Base-by-base conservation (phyloP, 2,888 invertebrate species). In the Stenotaenia linearis region DNA sequence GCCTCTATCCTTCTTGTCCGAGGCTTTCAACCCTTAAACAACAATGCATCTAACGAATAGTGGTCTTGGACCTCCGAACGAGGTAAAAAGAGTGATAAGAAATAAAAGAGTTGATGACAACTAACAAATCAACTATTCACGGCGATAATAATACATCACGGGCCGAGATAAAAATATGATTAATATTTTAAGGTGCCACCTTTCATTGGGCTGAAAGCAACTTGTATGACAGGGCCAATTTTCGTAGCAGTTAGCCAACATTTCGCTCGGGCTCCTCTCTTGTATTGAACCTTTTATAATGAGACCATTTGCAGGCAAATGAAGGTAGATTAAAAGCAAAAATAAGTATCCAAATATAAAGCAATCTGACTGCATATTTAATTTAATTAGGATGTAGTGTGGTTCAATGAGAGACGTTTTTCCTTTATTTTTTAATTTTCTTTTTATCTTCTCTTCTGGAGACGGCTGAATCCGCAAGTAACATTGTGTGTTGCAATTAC, bases 1-100 rank as follows among this genome's bases (percentile, higher is more conserved):
- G 69, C 25, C 28, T 69, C 25, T 69, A 9, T 69, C 69, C 25
- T 69, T 69, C 69, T 69, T 69, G 69, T 69, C 69, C 15, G 2
- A 28, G 12, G 69, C 69, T 28, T 69, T 69, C 69, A 69, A 69
- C 69, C 21, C 69, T 69, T 28, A 28, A 23, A 69, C 15, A 69
- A 69, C 69, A 69, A 69, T 69, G 69, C 69, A 23, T 69, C 69
- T 69, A 69, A 25, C 69, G 69, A 69, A 69, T 69, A 28, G 25
- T 28, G 50, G 50, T n/a, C 50, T 50, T 69, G 10, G 69, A 69
- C 69, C 69, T 28, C 69, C 5, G 25, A 28, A 69, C 10, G 69
- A 15, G 69, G 18, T 7, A 50, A 50, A 69, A 56, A 69, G 25
- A 9, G 28, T n/a, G 69, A 69, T 69, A 28, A 69, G 69, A 23